Percentiles rank a stretch among this genome's conserved stretches.
phyloP scores from a whole-genome alignment of 2,113 vertebrate species.

The Gasterosteus aculeatus region DNA sequence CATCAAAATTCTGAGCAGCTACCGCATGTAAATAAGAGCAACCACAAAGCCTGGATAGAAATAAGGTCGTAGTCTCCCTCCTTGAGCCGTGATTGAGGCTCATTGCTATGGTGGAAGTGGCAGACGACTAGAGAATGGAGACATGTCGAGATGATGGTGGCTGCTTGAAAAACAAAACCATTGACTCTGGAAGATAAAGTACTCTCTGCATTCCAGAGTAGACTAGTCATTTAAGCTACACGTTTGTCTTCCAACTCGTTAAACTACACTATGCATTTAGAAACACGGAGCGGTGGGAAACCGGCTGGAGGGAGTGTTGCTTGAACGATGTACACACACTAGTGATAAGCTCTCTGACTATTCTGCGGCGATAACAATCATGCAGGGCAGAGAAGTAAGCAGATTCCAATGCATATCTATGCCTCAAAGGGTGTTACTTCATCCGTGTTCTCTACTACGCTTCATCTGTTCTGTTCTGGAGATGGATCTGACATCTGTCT shows the following conservation, averaged over 20 bases:
- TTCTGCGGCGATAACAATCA: slow-evolving; percentile 2
- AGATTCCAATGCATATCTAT: not conserved
- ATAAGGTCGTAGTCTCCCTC: slow-evolving; percentile 17
- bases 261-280: slow-evolving; percentile 52
- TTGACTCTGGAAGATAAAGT: slow-evolving; percentile 46
- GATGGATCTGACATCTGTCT: slow-evolving; percentile 26
- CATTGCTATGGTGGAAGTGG: slow-evolving; percentile 35
- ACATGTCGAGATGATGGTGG: slow-evolving; percentile 24
- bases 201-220: slow-evolving; percentile 40
- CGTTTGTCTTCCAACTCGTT: slow-evolving; percentile 55
- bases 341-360: not conserved
- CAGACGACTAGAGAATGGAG: slow-evolving; percentile 18
- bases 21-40: not conserved
- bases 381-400: slow-evolving; percentile 1
- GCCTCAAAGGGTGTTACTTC: not conserved
- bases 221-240: slow-evolving; percentile 55
- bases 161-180: slow-evolving; percentile 37
- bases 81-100: slow-evolving; percentile 11
- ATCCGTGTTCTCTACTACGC: not conserved
- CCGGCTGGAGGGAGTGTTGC: not conserved
- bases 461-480: slow-evolving; percentile 4
- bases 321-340: slow-evolving; percentile 20
- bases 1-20: not conserved
- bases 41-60: not conserved
- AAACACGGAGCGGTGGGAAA: slow-evolving; percentile 35